Base-by-base conservation (phyloP, 2,113 vertebrate genomes). In the Piaya cayana region DNA sequence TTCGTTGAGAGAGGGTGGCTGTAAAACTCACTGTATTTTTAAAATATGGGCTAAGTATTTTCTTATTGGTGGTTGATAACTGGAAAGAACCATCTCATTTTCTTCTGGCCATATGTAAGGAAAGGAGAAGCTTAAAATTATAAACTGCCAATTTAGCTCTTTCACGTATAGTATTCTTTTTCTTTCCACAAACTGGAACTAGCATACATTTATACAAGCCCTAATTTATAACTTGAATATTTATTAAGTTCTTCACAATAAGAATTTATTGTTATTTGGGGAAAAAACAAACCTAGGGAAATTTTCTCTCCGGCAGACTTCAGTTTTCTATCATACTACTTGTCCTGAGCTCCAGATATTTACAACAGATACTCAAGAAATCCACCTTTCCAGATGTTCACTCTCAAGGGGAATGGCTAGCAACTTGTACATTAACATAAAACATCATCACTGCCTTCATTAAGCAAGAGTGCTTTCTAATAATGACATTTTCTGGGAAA, bases 161-260 rank as follows among this genome's bases (percentile, higher is more conserved):
- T 69, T 58, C 15, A 62, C 1, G 2, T 22, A 42, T 0, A 45
- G 7, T 13, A 1, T 19, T 77, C 34, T 36, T 58, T 5, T 22
- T 52, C 9, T 43, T 64, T 64, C 30, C 0, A 2, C 52, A 78
- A 86, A 74, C 43, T 43, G 14, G 27, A 81, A 69, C 21, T n/a
- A 80, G 70, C 5, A 30, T 1, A 39, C 39, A 8, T 72, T 91
- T 75, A 47, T 56, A 65, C 22, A 12, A 62, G 15, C 5, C 37
- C 30, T 55, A 42, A 80, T 36, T 58, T 53, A 62, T 49, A 70
- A 36, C 12, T 72, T 16, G 1, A 68, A 15, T 79, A 43, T 52
- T 53, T 81, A 81, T 22, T 16, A 86, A 42, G 9, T 86, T 62
- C 13, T 86, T 80, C 32, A 64, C 12, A 75, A 36, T 3, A 90